Percentiles rank a stretch among this genome's conserved stretches.
Conservation (phyloP, 2,797 vertebrate genomes). For the Yasuhikotakia modesta region DNA sequence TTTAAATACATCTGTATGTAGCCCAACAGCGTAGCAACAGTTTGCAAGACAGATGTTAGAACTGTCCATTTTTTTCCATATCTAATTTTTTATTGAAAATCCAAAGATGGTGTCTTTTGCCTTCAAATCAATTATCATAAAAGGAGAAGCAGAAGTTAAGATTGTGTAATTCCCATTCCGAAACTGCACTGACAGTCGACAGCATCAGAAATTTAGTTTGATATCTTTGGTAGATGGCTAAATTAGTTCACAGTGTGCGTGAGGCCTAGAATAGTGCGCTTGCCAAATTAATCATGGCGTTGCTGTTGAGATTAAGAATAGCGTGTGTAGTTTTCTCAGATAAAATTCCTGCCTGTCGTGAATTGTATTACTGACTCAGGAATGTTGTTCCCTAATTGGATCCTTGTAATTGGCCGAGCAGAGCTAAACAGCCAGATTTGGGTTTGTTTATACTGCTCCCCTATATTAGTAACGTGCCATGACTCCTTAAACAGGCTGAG, state of each 20-base stretch:
- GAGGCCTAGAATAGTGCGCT: slow-evolving; percentile 36
- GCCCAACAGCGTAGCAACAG: too few relatives aligned
- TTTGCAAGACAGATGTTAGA: too few relatives aligned
- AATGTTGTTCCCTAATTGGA: slow-evolving; percentile 63
- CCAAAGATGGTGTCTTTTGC: neutral
- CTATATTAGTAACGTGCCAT: slow-evolving; percentile 61
- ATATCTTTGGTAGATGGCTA: slow-evolving; percentile 18
- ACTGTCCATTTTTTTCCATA: neutral
- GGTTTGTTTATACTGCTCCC: slow-evolving; percentile 63
- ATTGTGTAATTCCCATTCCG: neutral
- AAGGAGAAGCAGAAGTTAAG: neutral
- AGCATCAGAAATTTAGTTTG: slow-evolving; percentile 29
- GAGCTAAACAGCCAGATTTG: slow-evolving; percentile 63
- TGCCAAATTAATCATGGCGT: slow-evolving; percentile 49
- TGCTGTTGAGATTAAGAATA: slow-evolving; percentile 45
- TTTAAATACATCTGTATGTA: too few relatives aligned
- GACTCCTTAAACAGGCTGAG: slow-evolving; percentile 58
- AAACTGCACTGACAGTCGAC: slow-evolving; percentile 3
- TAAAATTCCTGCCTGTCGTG: slow-evolving; percentile 49
- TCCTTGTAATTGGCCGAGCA: slow-evolving; percentile 61
- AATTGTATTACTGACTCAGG: slow-evolving; percentile 60
- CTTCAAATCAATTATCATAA: neutral
- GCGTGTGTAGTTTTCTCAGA: slow-evolving; percentile 38
- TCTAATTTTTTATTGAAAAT: neutral
- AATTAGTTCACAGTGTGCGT: slow-evolving; percentile 40